phyloP scores from a whole-genome alignment of 2,797 vertebrate species.

The Dipus sagitta region DNA sequence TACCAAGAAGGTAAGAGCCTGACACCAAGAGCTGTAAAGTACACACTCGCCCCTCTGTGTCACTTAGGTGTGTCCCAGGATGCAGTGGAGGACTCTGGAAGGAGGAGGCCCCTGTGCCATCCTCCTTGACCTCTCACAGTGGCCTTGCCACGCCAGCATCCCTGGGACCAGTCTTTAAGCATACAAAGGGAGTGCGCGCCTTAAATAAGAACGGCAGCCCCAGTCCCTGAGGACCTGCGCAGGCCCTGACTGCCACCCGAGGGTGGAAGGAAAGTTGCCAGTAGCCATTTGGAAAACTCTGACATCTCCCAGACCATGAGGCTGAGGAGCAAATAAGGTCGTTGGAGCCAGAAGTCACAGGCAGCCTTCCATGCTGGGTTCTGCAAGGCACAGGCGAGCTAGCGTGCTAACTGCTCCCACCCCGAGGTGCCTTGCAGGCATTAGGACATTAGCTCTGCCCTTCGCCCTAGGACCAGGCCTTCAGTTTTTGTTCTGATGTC shows the following conservation, averaged over 20 bases:
- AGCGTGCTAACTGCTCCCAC: rapidly evolving
- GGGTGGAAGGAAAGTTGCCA: not conserved
- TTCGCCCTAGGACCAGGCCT: not conserved
- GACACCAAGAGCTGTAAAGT: not conserved
- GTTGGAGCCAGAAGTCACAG: not conserved
- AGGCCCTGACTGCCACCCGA: not conserved
- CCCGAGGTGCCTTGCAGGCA: rapidly evolving
- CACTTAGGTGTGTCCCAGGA: not conserved
- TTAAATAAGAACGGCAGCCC: slow-evolving; percentile 48
- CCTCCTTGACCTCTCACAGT: not conserved
- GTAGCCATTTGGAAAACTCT: slow-evolving; percentile 47
- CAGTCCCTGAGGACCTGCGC: not conserved
- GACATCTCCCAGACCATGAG: slow-evolving; percentile 4
- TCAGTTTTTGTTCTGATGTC: rapidly evolving
- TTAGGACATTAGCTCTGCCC: rapidly evolving
- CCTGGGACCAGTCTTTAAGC: not conserved
- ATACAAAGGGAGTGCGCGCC: rapidly evolving
- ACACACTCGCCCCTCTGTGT: not conserved
- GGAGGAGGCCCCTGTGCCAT: not conserved
- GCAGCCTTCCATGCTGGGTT: not conserved
- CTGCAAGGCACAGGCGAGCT: not conserved
- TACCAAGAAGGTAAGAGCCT: not conserved
- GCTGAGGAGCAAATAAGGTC: slow-evolving; percentile 19
- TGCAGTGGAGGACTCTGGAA: not conserved
- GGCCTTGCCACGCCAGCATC: slow-evolving; percentile 2